Conservation (phyloP, 1,140 invertebrate species). For the Dendrolimus kikuchii region DNA sequence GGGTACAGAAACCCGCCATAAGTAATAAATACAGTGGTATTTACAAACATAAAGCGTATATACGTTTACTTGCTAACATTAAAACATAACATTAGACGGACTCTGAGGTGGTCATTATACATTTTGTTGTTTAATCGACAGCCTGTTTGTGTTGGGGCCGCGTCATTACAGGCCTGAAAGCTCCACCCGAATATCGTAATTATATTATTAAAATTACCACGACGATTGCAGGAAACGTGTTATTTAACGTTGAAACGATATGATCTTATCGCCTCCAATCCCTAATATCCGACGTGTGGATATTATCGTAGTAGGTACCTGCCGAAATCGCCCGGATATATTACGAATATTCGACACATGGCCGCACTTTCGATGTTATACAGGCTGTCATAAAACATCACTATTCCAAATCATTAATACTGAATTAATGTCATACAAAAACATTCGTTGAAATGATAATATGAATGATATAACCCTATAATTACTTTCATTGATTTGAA, state of each 20-base stretch:
- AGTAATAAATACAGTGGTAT: too few species aligned
- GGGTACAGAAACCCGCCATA: too few species aligned
- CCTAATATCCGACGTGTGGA: constrained; percentile 69
- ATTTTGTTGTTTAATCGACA: constrained; percentile 20
- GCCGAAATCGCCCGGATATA: constrained; percentile 57
- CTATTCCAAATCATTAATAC: not conserved
- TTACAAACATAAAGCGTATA: too few species aligned
- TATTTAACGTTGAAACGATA: constrained; percentile 67
- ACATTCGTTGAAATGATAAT: too few species aligned
- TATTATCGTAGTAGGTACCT: constrained; percentile 65
- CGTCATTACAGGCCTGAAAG: constrained; percentile 38
- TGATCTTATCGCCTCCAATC: constrained; percentile 58
- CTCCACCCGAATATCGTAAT: constrained; percentile 53
- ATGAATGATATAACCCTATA: too few species aligned
- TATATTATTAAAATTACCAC: constrained; percentile 65
- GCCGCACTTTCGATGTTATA: constrained; percentile 21
- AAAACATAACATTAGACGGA: constrained; percentile 16
- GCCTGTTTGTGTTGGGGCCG: constrained; percentile 17
- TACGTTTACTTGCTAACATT: not conserved
- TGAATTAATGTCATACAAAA: too few species aligned
- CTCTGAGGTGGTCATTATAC: constrained; percentile 16
- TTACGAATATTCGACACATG: constrained; percentile 42
- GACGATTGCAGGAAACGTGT: constrained; percentile 68
- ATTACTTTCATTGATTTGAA: too few species aligned
- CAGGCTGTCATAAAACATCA: constrained; percentile 7